A percentile compares a stretch with the other conserved stretches of the same genome.
phyloP scores from a whole-genome alignment of 2,888 invertebrate species.

The Ophion obscuratus region DNA sequence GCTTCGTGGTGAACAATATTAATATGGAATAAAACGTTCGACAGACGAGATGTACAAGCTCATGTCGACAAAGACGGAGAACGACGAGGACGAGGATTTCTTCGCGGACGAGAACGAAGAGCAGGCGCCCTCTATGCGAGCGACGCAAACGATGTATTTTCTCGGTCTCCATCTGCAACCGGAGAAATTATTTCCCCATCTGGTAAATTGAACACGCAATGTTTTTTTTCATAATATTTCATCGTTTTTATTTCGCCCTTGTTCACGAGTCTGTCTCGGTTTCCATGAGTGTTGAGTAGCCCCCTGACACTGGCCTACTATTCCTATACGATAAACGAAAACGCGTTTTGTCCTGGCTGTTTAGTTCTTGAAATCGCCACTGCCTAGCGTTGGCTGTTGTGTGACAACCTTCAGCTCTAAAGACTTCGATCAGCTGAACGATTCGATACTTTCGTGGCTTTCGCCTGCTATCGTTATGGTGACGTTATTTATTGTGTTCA shows the following conservation, averaged over 20 bases:
- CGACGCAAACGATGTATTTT: slow-evolving; percentile 90
- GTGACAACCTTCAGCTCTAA: too few species aligned
- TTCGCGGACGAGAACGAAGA: slow-evolving; percentile 87
- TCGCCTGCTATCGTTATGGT: too few species aligned
- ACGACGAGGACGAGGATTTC: slow-evolving; percentile 88
- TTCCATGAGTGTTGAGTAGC: not conserved
- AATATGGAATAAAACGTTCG: slow-evolving; percentile 73
- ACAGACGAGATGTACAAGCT: slow-evolving; percentile 88
- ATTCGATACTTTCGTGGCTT: too few species aligned
- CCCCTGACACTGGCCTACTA: too few species aligned
- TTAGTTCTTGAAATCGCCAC: too few species aligned
- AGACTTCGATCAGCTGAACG: too few species aligned
- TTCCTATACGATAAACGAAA: too few species aligned
- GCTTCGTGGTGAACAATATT: not conserved
- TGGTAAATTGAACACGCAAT: slow-evolving; percentile 83
- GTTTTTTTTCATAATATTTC: slow-evolving; percentile 41
- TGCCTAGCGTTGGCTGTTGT: too few species aligned
- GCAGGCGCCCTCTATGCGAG: slow-evolving; percentile 88
- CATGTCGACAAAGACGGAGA: slow-evolving; percentile 87
- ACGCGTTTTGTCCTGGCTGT: too few species aligned
- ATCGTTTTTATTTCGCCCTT: not conserved
- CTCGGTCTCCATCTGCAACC: slow-evolving; percentile 91
- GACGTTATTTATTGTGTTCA: too few species aligned
- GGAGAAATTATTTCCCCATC: slow-evolving; percentile 89
- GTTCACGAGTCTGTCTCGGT: not conserved